Percentiles rank a stretch among this genome's conserved stretches.
phyloP scores from a whole-genome alignment of 2,888 invertebrate species.

The Lithosia quadra region DNA sequence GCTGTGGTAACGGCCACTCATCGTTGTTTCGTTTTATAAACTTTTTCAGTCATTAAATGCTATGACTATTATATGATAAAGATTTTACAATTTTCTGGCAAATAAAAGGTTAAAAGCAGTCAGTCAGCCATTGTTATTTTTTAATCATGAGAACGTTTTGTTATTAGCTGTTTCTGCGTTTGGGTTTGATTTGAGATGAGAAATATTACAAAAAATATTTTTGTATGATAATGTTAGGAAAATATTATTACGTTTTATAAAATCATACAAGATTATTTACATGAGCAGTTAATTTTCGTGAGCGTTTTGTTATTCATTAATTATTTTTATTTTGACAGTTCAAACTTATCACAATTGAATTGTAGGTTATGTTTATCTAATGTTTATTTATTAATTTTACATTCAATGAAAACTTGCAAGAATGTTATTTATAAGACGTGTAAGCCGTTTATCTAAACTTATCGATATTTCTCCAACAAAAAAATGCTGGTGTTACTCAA shows the following conservation, averaged over 20 bases:
- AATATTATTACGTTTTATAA: too few species aligned
- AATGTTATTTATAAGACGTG: slow-evolving; percentile 60
- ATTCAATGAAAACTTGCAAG: slow-evolving; percentile 5
- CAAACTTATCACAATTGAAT: not conserved
- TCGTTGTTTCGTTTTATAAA: slow-evolving; percentile 40
- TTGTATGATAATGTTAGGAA: too few species aligned
- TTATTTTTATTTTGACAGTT: not conserved
- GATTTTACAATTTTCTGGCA: slow-evolving; percentile 17
- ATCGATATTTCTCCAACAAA: slow-evolving; percentile 48
- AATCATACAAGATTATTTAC: too few species aligned
- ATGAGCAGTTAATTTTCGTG: not conserved
- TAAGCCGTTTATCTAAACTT: slow-evolving; percentile 54
- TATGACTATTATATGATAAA: slow-evolving; percentile 18
- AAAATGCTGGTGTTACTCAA: slow-evolving; percentile 68
- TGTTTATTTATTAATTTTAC: slow-evolving; percentile 20
- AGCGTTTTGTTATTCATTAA: not conserved
- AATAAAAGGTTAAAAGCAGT: slow-evolving; percentile 18
- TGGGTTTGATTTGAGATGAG: not conserved
- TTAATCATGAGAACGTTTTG: slow-evolving; percentile 32
- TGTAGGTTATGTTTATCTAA: slow-evolving; percentile 33
- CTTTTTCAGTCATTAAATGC: slow-evolving; percentile 28
- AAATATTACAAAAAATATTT: too few species aligned
- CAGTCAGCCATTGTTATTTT: slow-evolving; percentile 40
- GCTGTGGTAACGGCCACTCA: slow-evolving; percentile 70
- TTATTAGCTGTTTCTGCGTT: slow-evolving; percentile 7